Percentiles rank a stretch among this genome's conserved stretches.
Evolutionary conservation across 2,888 invertebrate species (phyloP).

Genomic region (Dryobotodes eremita): DNA sequence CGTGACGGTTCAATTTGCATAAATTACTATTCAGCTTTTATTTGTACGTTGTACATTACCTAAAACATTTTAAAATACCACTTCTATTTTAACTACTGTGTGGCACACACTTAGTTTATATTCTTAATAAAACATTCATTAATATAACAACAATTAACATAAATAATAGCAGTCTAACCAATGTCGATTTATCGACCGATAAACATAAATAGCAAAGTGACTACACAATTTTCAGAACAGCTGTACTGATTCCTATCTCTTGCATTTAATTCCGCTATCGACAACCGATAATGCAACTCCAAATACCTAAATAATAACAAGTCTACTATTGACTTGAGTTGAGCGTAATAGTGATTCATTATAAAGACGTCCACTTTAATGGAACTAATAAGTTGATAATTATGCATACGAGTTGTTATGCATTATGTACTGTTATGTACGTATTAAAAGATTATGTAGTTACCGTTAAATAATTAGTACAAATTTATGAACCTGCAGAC

Average conservation of each 20-base stretch:
- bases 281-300: slow-evolving; percentile 14
- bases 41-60: neutral
- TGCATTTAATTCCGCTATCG: slow-evolving; percentile 42
- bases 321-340: neutral
- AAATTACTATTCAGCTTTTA: neutral
- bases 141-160: slow-evolving; percentile 1
- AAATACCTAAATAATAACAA: slow-evolving; percentile 18
- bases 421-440: slow-evolving; percentile 10
- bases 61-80: neutral
- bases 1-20: neutral
- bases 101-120: neutral
- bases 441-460: slow-evolving; percentile 3
- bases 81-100: neutral
- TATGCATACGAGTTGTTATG: slow-evolving; percentile 9
- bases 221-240: slow-evolving; percentile 25
- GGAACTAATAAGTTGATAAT: neutral
- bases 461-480: neutral
- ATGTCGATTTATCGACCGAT: slow-evolving; percentile 31
- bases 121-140: neutral
- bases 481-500: slow-evolving; percentile 15
- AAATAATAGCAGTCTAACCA: slow-evolving; percentile 14
- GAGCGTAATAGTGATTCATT: slow-evolving; percentile 7
- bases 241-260: slow-evolving; percentile 31
- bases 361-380: slow-evolving; percentile 9
- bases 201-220: slow-evolving; percentile 22